Evolutionary conservation across 1,140 invertebrate species (phyloP), one percentile per base, ranked within the genome.

Genomic region (Atopsyche davidsoni): DNA sequence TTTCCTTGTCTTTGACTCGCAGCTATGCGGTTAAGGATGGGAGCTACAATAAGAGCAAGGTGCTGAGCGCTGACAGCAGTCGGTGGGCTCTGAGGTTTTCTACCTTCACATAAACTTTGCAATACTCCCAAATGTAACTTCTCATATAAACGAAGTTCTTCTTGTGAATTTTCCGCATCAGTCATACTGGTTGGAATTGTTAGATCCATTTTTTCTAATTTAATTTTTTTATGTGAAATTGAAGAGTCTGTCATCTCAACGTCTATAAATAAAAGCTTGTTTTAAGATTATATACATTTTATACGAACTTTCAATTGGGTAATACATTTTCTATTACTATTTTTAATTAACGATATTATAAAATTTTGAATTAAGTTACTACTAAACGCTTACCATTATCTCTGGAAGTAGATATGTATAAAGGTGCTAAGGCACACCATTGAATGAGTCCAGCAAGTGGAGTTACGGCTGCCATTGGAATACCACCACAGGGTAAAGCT

Each of bases 391-490:
- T 39, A 53, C 55, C 55, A 36, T 21, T 46, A 21, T 46, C 17
- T 14, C 62, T 55, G 19, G 60, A 55, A 1, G 68, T 66, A 23
- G 69, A 60, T 49, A 67, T 59, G 61, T 73, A 75, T 3, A 85
- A 59, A 1, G 83, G 81, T 10, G 82, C 77, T 40, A 85, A 63
- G 3, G 83, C 72, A 63, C 79, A 81, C 83, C 83, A 86, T 34
- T 78, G 77, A 44, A 89, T 77, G 2, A 90, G 70, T 1, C 86
- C 87, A 11, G 85, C 81, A 34, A 89, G 76, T 0, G 87, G 86
- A n/a, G 86, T 86, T 1, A 87, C 80, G 1, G 85, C 82, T 11
- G 86, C 81, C 86, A 89, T 89, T 0, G 86, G 81, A 49, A 89
- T 89, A 2, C 83, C 82, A 13, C 86, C 86, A 28, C 74, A 78